Percentiles rank a stretch among this genome's conserved stretches.
Evolutionary conservation across 2,113 vertebrate genomes (phyloP).

Genomic region (Bambusicola thoracicus): DNA sequence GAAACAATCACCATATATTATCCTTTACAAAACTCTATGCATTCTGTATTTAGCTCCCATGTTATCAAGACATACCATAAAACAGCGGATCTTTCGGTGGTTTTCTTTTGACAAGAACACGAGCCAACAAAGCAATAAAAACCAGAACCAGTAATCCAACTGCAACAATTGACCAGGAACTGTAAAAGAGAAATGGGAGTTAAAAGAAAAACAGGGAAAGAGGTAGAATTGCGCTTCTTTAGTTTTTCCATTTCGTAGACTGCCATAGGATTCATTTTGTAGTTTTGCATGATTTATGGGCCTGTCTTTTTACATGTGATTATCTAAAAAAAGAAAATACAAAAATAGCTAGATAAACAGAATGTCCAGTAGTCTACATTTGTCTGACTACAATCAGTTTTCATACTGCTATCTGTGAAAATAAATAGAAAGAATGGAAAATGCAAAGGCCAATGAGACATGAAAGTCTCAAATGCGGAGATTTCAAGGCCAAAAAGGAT

Average conservation of each 20-base stretch:
- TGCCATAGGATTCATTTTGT: background rate
- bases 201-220: background rate
- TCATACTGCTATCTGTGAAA: slow-evolving; percentile 9
- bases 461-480: background rate
- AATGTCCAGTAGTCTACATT: background rate
- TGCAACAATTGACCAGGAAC: slow-evolving; percentile 83
- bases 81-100: slow-evolving; percentile 89
- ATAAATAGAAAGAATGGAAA: slow-evolving; percentile 26
- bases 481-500: background rate
- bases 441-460: background rate
- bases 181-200: slow-evolving; percentile 55
- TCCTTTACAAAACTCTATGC: background rate
- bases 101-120: slow-evolving; percentile 85
- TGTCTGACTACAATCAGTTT: background rate
- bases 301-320: background rate
- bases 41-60: background rate
- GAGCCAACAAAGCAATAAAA: slow-evolving; percentile 78
- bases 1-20: background rate
- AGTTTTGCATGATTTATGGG: slow-evolving; percentile 8
- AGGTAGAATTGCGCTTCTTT: background rate
- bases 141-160: slow-evolving; percentile 82
- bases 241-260: background rate
- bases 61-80: slow-evolving; percentile 80
- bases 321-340: slow-evolving; percentile 33
- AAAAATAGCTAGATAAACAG: slow-evolving; percentile 42